Conservation (phyloP, 1,140 invertebrate genomes). For the Platyscapa corneri region DNA sequence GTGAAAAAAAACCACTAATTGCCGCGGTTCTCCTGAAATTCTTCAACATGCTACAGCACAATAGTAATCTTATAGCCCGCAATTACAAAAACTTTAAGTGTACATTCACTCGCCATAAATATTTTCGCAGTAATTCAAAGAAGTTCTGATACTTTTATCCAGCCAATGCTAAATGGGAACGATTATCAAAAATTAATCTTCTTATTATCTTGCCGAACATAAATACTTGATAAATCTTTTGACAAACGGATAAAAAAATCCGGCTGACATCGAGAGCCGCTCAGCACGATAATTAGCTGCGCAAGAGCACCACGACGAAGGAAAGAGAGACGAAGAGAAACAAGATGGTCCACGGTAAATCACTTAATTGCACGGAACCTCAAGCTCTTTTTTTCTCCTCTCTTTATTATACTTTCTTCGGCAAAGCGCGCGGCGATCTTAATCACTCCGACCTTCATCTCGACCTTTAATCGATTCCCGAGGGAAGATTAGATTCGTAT, state of each 20-base stretch:
- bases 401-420: conserved; percentile 8
- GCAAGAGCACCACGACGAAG: conserved; percentile 11
- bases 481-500: background rate
- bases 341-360: conserved; percentile 42
- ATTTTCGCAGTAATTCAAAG: background rate
- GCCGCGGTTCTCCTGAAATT: conserved; percentile 9
- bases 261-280: conserved; percentile 60
- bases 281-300: conserved; percentile 65
- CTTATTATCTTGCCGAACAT: conserved; percentile 32
- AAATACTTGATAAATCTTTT: conserved; percentile 57
- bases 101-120: conserved; percentile 8
- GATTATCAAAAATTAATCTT: conserved; percentile 29
- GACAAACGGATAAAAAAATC: conserved; percentile 61
- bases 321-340: background rate
- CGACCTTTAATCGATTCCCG: conserved; percentile 19
- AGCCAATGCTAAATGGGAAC: conserved; percentile 17
- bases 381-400: background rate
- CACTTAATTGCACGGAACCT: conserved; percentile 51
- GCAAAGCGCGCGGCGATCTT: conserved; percentile 7
- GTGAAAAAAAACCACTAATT: conserved; percentile 22
- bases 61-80: conserved; percentile 10
- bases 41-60: background rate
- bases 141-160: conserved; percentile 20
- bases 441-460: background rate
- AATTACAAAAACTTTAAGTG: conserved; percentile 16